Evolutionary conservation across 2,888 invertebrate species (phyloP), one percentile per base, ranked within the genome.

Genomic region (Amblyjoppa proteus): DNA sequence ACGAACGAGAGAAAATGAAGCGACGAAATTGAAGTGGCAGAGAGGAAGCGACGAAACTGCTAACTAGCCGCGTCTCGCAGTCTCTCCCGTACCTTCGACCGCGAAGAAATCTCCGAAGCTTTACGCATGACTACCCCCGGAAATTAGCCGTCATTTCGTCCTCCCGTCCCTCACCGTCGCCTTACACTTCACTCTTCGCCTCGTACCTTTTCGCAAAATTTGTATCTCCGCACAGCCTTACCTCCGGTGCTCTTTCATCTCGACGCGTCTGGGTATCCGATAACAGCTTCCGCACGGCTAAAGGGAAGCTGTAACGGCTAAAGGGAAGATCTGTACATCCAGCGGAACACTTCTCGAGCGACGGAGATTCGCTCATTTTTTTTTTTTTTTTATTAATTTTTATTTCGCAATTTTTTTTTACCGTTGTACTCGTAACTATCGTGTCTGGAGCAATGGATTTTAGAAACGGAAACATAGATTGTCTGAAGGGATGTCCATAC

Each of bases 101-200:
- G 56, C 85, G 80, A 82, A 81, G 81, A 84, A 86, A 83, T 81
- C 83, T 84, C 25, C 85, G 71, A 80, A 81, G 66, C 79, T 69
- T 53, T 82, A 88, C 88, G 89, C 88, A 90, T 87, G 88, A 88
- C 88, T 89, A 88, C 86, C 87, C 82, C 86, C 84, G 83, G 85
- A 89, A 89, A 90, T 89, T 90, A 88, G 87, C 80, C 82, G 83
- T 85, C 87, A 78, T 87, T 88, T 87, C 82, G 84, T 73, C 49
- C 70, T 66, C 49, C 58, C 28, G 34, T 56, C 66, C 66, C 68
- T 76, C 80, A 68, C 38, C 56, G 34, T 61, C 56, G 70, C 45
- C 31, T n/a, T 28, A 28, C 56, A 34, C 51, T 20, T 38, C 56
- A 3, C 56, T 71, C 71, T 68, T 53, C 76, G 53, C 66, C 73